These are phyloP conservation scores for Rhincodon typus DNA, from an alignment of 2,797 vertebrate species.

Conservation along the genomic window DNA sequence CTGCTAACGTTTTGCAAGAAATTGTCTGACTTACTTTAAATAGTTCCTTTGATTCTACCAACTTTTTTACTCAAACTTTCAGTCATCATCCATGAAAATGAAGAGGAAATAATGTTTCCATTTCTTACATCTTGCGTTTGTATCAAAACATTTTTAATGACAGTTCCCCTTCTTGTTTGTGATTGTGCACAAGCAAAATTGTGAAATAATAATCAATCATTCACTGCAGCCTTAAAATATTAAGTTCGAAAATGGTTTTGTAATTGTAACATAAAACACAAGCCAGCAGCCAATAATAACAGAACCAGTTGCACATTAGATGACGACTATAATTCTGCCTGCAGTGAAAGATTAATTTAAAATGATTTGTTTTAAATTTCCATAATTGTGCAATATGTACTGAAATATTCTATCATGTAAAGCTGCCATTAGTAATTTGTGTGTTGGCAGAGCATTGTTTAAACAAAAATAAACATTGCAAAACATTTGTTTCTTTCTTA, in stretches of 20 bases:
- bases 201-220: constrained; percentile 16
- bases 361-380: constrained; percentile 13
- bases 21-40: background rate
- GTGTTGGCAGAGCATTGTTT: background rate
- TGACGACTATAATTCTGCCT: background rate
- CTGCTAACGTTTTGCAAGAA: background rate
- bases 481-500: background rate
- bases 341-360: background rate
- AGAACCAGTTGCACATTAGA: background rate
- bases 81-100: background rate
- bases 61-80: background rate
- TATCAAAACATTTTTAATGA: background rate
- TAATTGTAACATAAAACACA: background rate
- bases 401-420: constrained; percentile 23
- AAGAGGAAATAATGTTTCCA: background rate
- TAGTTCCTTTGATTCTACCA: background rate
- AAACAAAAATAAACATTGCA: background rate
- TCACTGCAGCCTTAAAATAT: background rate
- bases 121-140: background rate
- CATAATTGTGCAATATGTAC: background rate
- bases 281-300: background rate
- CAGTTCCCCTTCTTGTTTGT: background rate
- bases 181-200: background rate
- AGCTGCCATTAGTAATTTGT: background rate
- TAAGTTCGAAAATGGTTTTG: background rate